Conservation (phyloP, 2,888 invertebrate genomes). For the Dicyrtomina minuta region DNA sequence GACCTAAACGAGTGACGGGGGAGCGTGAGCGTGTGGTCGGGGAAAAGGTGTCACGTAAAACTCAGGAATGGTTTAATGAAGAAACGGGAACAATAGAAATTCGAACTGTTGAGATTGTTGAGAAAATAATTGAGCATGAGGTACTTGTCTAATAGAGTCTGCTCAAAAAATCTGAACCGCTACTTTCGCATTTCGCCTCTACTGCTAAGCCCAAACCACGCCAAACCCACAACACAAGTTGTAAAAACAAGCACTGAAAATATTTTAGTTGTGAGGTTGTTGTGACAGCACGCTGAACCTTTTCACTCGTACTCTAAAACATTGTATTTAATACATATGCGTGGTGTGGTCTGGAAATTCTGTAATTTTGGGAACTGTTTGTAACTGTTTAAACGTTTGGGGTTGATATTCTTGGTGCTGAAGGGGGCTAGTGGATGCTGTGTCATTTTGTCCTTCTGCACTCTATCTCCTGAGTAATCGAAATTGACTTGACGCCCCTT, state of each 20-base stretch:
- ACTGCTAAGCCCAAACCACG: constrained; percentile 2
- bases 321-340: not conserved
- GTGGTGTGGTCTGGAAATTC: not conserved
- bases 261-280: constrained; percentile 2
- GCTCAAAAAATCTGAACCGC: not conserved
- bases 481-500: too few species aligned
- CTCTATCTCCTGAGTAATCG: too few species aligned
- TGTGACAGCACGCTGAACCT: not conserved
- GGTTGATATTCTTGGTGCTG: too few species aligned
- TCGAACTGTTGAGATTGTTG: constrained; percentile 89
- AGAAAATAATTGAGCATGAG: constrained; percentile 94
- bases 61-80: constrained; percentile 85
- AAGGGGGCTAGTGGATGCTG: too few species aligned
- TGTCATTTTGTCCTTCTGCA: too few species aligned
- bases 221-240: constrained; percentile 27
- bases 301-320: not conserved
- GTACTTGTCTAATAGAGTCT: constrained; percentile 61
- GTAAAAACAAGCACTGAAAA: constrained; percentile 3
- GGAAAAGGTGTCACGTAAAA: constrained; percentile 81
- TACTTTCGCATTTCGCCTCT: not conserved
- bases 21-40: constrained; percentile 87
- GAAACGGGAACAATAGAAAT: constrained; percentile 79
- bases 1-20: constrained; percentile 73
- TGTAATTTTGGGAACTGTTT: not conserved
- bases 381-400: too few species aligned